Conservation (phyloP, 2,113 vertebrate species). For the Carassius gibelio region DNA sequence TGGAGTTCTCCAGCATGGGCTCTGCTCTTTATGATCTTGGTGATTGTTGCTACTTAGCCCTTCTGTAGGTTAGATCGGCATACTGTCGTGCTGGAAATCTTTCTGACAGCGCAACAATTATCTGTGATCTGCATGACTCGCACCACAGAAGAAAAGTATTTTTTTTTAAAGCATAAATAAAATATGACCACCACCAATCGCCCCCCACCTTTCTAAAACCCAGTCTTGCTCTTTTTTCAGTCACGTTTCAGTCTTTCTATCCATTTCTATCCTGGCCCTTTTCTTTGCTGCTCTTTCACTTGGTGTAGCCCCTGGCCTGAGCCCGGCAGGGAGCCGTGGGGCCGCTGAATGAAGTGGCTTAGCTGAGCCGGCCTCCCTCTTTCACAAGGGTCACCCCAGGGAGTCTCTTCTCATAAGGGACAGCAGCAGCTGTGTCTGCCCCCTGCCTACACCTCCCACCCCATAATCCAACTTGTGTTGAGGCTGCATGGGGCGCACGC, state of each 20-base stretch:
- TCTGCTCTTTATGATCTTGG: conserved; percentile 63
- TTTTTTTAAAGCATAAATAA: conserved; percentile 2
- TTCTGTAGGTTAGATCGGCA: conserved; percentile 62
- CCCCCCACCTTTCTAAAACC: conserved; percentile 38
- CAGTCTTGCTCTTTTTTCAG: conserved; percentile 41
- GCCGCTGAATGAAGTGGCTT: conserved; percentile 65
- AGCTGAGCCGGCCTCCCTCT: conserved; percentile 42
- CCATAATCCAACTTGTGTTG: conserved; percentile 42
- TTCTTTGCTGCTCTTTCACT: conserved; percentile 50
- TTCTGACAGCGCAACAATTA: conserved; percentile 70
- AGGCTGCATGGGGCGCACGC: conserved; percentile 38
- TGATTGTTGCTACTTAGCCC: conserved; percentile 75
- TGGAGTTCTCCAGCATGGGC: conserved; percentile 60
- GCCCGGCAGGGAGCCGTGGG: conserved; percentile 62
- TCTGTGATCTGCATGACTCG: conserved; percentile 60
- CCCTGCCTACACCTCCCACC: conserved; percentile 30
- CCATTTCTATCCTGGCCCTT: conserved; percentile 32
- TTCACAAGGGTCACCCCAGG: conserved; percentile 51
- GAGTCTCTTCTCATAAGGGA: conserved; percentile 39
- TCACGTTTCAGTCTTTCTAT: neutral
- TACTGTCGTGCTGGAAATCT: conserved; percentile 61
- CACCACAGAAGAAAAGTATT: conserved; percentile 49
- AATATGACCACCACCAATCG: conserved; percentile 15
- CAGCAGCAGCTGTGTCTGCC: conserved; percentile 51
- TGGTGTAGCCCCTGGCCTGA: conserved; percentile 59